A percentile compares a stretch with the other conserved stretches of the same genome.
phyloP scores from a whole-genome alignment of 2,888 invertebrate genomes.

The Thecophora atra region DNA sequence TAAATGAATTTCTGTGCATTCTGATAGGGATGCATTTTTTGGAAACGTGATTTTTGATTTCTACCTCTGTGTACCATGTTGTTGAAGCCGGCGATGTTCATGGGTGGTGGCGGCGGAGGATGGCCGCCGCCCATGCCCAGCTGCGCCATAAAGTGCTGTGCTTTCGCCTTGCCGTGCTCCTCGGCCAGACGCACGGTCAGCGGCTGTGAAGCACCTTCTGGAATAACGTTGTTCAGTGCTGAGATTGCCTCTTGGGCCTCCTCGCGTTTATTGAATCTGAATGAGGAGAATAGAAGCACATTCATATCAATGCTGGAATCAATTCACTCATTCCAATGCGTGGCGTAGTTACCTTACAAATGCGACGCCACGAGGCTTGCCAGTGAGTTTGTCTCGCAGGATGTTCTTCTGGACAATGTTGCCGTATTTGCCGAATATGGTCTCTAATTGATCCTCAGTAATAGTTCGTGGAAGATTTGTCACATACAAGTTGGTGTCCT shows the following conservation, averaged over 20 bases:
- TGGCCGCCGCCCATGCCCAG: constrained; percentile 55
- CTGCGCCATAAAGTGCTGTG: constrained; percentile 62
- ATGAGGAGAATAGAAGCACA: neutral
- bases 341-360: constrained; percentile 79
- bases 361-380: constrained; percentile 88
- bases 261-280: constrained; percentile 84
- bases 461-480: constrained; percentile 89
- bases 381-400: constrained; percentile 87
- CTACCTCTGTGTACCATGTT: constrained; percentile 67
- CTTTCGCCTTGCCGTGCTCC: constrained; percentile 66
- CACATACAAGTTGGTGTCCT: constrained; percentile 93
- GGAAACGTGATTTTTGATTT: constrained; percentile 66
- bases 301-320: neutral
- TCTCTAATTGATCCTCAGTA: constrained; percentile 83
- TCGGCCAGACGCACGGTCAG: constrained; percentile 75
- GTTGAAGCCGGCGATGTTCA: constrained; percentile 57
- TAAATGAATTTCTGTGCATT: constrained; percentile 62
- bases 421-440: constrained; percentile 88
- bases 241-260: constrained; percentile 92
- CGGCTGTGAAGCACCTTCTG: constrained; percentile 85
- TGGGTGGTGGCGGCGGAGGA: constrained; percentile 51
- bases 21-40: constrained; percentile 66
- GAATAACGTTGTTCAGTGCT: constrained; percentile 83
- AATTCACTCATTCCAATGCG: neutral
- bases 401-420: constrained; percentile 92